These are phyloP conservation scores for Adelphocoris suturalis DNA, from an alignment of 2,888 invertebrate species.

Conservation along the genomic window DNA sequence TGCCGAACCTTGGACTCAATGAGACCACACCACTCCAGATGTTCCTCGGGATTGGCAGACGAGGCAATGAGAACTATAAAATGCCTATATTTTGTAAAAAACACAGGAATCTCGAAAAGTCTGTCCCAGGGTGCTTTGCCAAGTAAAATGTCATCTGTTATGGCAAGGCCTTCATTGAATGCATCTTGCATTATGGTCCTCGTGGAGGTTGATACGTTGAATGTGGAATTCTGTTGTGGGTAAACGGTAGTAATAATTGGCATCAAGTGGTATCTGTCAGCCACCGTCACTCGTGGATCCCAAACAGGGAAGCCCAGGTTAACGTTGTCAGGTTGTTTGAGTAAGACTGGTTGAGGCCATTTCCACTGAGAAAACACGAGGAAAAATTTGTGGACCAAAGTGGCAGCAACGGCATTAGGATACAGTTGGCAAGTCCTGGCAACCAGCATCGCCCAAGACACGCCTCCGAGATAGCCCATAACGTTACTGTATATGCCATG, in stretches of 20 bases:
- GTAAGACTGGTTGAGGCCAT: slow-evolving; percentile 98
- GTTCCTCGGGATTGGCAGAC: slow-evolving; percentile 89
- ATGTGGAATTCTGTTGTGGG: slow-evolving; percentile 99
- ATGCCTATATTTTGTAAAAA: slow-evolving; percentile 93
- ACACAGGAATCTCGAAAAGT: slow-evolving; percentile 95
- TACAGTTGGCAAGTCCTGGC: slow-evolving; percentile 98
- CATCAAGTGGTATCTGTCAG: slow-evolving; percentile 97
- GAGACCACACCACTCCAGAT: slow-evolving; percentile 97
- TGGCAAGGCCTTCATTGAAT: slow-evolving; percentile 86
- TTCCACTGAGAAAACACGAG: slow-evolving; percentile 98
- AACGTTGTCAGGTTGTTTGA: slow-evolving; percentile 94
- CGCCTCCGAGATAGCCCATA: slow-evolving; percentile 97
- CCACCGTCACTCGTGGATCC: slow-evolving; percentile 96
- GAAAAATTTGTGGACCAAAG: slow-evolving; percentile 98
- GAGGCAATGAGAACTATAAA: slow-evolving; percentile 94
- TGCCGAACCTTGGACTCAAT: slow-evolving; percentile 97
- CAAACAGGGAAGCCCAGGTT: slow-evolving; percentile 95
- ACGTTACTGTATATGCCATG: slow-evolving; percentile 99
- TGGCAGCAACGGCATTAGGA: slow-evolving; percentile 96
- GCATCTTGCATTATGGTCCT: slow-evolving; percentile 95
- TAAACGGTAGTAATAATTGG: slow-evolving; percentile 99
- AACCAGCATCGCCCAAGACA: slow-evolving; percentile 99
- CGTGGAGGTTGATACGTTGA: slow-evolving; percentile 97
- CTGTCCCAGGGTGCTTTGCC: slow-evolving; percentile 93
- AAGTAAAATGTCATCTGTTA: slow-evolving; percentile 89